Conservation (phyloP, 2,797 vertebrate genomes). For the Rallus crepitans region DNA sequence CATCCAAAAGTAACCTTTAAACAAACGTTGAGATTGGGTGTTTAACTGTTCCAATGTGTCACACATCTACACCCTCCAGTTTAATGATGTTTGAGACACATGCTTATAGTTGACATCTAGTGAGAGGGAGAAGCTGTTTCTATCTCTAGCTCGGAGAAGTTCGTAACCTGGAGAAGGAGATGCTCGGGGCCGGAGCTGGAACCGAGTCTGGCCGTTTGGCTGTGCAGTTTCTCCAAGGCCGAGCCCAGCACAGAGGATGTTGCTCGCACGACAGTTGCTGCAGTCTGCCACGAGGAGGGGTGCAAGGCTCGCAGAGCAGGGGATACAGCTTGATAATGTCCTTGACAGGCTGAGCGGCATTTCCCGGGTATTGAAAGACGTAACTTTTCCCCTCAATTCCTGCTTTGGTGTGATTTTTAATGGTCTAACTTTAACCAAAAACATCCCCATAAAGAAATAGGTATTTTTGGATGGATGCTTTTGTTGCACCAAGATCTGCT, state of each 20-base stretch:
- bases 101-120: neutral
- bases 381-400: neutral
- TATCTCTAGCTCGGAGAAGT: neutral
- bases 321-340: neutral
- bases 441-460: neutral
- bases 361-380: neutral
- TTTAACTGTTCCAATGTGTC: constrained; percentile 72
- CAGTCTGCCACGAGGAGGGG: constrained; percentile 62
- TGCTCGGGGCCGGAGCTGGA: neutral
- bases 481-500: neutral
- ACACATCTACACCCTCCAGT: neutral
- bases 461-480: neutral
- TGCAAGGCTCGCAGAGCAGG: constrained; percentile 35
- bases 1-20: constrained; percentile 81
- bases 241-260: neutral
- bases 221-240: neutral
- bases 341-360: accelerated
- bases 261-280: neutral
- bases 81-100: constrained; percentile 18
- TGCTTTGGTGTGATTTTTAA: no score
- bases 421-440: accelerated
- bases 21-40: constrained; percentile 75
- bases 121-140: constrained; percentile 17
- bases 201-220: neutral
- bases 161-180: neutral